A percentile compares a stretch with the other conserved stretches of the same genome.
phyloP scores from a whole-genome alignment of 2,113 vertebrate species.

The Cebus imitator region DNA sequence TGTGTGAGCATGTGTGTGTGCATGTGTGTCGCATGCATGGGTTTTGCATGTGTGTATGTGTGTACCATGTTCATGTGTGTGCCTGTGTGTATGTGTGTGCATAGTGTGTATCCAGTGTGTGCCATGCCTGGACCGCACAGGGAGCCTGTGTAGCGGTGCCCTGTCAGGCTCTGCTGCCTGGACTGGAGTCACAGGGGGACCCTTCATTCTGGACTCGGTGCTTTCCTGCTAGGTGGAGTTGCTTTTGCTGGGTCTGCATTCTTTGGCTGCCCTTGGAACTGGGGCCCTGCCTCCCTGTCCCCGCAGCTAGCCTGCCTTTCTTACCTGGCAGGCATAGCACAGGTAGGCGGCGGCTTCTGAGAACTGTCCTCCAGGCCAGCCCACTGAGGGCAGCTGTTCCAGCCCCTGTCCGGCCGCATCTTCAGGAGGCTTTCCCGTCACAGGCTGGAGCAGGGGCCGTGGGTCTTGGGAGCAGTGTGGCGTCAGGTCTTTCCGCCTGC shows the following conservation, averaged over 20 bases:
- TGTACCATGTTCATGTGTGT: not conserved
- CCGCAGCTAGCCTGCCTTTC: rapidly evolving
- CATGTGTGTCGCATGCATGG: not conserved
- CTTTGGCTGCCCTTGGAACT: not conserved
- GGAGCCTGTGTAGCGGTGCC: constrained; percentile 73
- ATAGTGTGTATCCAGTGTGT: not conserved
- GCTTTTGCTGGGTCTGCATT: constrained; percentile 45
- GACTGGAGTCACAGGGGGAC: constrained; percentile 60
- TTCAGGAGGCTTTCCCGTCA: constrained; percentile 13
- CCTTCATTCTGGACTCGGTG: constrained; percentile 31
- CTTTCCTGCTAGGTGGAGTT: constrained; percentile 66
- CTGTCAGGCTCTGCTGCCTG: constrained; percentile 81
- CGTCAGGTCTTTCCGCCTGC: not conserved
- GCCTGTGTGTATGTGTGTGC: not conserved
- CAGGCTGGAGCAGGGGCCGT: not conserved
- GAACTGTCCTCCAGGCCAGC: constrained; percentile 32
- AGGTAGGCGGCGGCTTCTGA: constrained; percentile 30
- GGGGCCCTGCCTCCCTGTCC: not conserved
- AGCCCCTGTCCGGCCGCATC: not conserved
- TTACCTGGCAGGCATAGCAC: not conserved
- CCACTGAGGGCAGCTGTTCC: not conserved
- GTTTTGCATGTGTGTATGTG: not conserved
- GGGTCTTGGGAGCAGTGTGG: not conserved
- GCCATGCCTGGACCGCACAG: not conserved
- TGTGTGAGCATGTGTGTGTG: not conserved